A percentile compares a stretch with the other conserved stretches of the same genome.
Evolutionary conservation across 2,888 invertebrate genomes (phyloP).

Genomic region (Atherix ibis): DNA sequence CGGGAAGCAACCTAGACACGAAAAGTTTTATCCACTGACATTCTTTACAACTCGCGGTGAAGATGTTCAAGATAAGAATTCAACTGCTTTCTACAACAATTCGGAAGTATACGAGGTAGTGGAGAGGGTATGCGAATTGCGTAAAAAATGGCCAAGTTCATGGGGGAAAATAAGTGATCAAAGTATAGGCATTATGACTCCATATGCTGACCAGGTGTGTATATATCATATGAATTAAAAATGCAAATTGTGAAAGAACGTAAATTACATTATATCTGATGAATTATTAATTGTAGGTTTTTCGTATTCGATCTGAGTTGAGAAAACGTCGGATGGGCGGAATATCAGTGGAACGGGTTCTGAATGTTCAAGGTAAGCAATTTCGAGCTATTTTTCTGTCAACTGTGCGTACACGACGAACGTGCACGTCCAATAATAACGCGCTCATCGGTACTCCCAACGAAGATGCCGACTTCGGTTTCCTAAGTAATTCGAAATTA

Average conservation of each 20-base stretch:
- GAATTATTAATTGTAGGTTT: constrained; percentile 21
- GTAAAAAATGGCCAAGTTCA: constrained; percentile 54
- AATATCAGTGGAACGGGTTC: constrained; percentile 65
- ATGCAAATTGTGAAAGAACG: too few relatives aligned
- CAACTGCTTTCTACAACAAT: constrained; percentile 68
- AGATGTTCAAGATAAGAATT: constrained; percentile 61
- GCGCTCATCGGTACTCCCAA: constrained; percentile 18
- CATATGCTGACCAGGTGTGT: constrained; percentile 63
- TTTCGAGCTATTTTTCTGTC: constrained; percentile 69
- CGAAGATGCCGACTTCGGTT: constrained; percentile 59
- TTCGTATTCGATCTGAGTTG: constrained; percentile 57
- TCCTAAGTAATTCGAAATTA: constrained; percentile 64
- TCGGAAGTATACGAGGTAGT: constrained; percentile 69
- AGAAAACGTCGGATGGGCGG: constrained; percentile 55
- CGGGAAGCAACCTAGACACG: constrained; percentile 53
- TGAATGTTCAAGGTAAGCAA: constrained; percentile 78
- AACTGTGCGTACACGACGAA: constrained; percentile 53
- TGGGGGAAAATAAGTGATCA: constrained; percentile 62
- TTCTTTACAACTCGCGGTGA: constrained; percentile 68
- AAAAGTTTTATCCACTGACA: constrained; percentile 54
- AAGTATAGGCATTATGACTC: constrained; percentile 71
- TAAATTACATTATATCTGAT: too few relatives aligned
- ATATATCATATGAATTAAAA: too few relatives aligned
- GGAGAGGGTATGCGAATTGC: constrained; percentile 54
- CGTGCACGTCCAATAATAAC: constrained; percentile 39